These are phyloP conservation scores for Drosophila eohydei DNA, from an alignment of 2,888 invertebrate genomes.

Conservation along the genomic window DNA sequence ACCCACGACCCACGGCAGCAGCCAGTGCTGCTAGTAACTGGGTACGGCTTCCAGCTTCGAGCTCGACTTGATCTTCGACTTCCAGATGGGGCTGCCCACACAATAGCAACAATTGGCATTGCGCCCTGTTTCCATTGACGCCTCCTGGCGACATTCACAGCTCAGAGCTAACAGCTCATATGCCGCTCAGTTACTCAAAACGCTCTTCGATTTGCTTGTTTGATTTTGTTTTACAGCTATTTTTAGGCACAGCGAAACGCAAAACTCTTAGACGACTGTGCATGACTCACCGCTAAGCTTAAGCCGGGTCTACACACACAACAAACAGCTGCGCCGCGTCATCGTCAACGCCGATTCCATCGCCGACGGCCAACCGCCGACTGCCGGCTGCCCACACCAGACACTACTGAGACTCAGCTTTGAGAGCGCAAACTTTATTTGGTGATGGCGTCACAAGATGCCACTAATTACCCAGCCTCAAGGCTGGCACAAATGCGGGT, in stretches of 20 bases:
- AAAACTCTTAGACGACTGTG: slow-evolving; percentile 21
- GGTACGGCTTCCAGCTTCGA: slow-evolving; percentile 47
- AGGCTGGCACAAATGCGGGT: slow-evolving; percentile 86
- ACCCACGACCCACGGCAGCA: slow-evolving; percentile 40
- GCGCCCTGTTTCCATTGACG: slow-evolving; percentile 60
- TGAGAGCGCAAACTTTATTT: slow-evolving; percentile 61
- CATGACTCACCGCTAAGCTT: slow-evolving; percentile 64
- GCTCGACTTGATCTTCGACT: slow-evolving; percentile 36
- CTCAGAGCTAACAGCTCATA: slow-evolving; percentile 17
- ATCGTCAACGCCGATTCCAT: slow-evolving; percentile 30
- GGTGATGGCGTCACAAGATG: slow-evolving; percentile 84
- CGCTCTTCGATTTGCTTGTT: slow-evolving; percentile 14
- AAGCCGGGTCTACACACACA: slow-evolving; percentile 65
- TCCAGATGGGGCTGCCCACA: slow-evolving; percentile 64
- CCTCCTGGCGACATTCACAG: slow-evolving; percentile 66
- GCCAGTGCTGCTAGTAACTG: slow-evolving; percentile 36
- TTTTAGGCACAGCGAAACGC: slow-evolving; percentile 42
- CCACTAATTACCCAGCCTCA: slow-evolving; percentile 82
- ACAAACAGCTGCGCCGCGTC: slow-evolving; percentile 56
- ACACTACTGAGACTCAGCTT: slow-evolving; percentile 7
- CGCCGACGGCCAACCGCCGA: slow-evolving; percentile 23
- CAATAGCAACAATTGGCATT: slow-evolving; percentile 32
- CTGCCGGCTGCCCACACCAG: slow-evolving; percentile 58
- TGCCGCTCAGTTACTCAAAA: slow-evolving; percentile 32
- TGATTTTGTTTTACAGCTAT: slow-evolving; percentile 43